These are phyloP conservation scores for Zhuqinia jingwanae DNA, from an alignment of 2,888 invertebrate species.

Conservation along the genomic window DNA sequence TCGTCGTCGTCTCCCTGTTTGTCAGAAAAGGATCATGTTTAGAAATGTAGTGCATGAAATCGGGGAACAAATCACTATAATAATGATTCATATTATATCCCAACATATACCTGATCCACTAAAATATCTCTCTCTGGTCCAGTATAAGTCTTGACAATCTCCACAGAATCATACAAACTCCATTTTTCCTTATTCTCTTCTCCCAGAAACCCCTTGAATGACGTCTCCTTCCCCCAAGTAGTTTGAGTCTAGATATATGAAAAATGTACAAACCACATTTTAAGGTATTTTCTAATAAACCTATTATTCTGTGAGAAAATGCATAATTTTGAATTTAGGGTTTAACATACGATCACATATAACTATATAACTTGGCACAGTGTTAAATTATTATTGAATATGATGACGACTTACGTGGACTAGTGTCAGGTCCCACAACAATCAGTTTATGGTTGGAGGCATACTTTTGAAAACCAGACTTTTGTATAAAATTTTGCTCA, in stretches of 20 bases:
- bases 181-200: slow-evolving; percentile 82
- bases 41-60: too few relatives aligned
- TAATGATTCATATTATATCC: neutral
- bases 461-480: slow-evolving; percentile 96
- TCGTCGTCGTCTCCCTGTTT: slow-evolving; percentile 91
- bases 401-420: slow-evolving; percentile 84
- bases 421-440: slow-evolving; percentile 97
- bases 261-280: too few relatives aligned
- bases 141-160: slow-evolving; percentile 89
- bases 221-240: slow-evolving; percentile 92
- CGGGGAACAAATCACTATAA: neutral
- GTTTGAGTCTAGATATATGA: slow-evolving; percentile 92
- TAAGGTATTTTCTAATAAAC: too few relatives aligned
- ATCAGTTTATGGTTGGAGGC: slow-evolving; percentile 93
- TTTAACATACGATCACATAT: too few relatives aligned
- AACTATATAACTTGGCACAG: too few relatives aligned
- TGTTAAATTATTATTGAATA: too few relatives aligned
- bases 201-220: slow-evolving; percentile 91
- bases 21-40: too few relatives aligned
- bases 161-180: slow-evolving; percentile 94
- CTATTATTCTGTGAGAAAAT: too few relatives aligned
- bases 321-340: too few relatives aligned
- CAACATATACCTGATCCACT: slow-evolving; percentile 89
- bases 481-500: slow-evolving; percentile 97
- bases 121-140: slow-evolving; percentile 92